A percentile compares a stretch with the other conserved stretches of the same genome.
phyloP scores from a whole-genome alignment of 2,797 vertebrate genomes.

The Malacoraja senta region DNA sequence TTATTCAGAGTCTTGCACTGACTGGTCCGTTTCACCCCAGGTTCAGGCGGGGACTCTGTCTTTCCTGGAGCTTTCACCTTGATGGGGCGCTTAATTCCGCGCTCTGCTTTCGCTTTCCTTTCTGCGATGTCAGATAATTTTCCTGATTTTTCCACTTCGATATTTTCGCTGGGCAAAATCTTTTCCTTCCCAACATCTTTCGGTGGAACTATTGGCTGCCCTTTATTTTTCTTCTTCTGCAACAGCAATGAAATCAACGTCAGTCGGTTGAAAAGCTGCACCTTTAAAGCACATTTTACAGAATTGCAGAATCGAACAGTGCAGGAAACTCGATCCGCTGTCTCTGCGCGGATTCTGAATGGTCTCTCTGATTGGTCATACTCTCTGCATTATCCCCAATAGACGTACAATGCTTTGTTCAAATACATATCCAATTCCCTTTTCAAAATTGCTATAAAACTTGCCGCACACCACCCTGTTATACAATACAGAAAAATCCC shows the following conservation, averaged over 20 bases:
- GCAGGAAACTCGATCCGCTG: not conserved
- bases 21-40: conserved; percentile 47
- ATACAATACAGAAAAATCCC: no score
- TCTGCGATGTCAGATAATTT: conserved; percentile 50
- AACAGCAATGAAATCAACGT: conserved; percentile 34
- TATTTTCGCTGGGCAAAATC: conserved; percentile 45
- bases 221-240: conserved; percentile 71
- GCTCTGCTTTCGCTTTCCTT: conserved; percentile 63
- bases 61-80: conserved; percentile 66
- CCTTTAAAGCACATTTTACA: not conserved
- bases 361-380: not conserved
- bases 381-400: not conserved
- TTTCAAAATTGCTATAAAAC: not conserved
- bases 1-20: conserved; percentile 47
- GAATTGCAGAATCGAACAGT: not conserved
- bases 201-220: conserved; percentile 48
- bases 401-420: not conserved
- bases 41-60: conserved; percentile 50
- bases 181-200: conserved; percentile 66
- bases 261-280: not conserved
- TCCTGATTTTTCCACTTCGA: conserved; percentile 50
- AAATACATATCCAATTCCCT: not conserved
- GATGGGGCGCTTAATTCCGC: conserved; percentile 58
- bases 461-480: not conserved
- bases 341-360: not conserved